Evolutionary conservation across 2,797 vertebrate species (phyloP), one percentile per base, ranked within the genome.

Genomic region (Cossypha niveicapilla): DNA sequence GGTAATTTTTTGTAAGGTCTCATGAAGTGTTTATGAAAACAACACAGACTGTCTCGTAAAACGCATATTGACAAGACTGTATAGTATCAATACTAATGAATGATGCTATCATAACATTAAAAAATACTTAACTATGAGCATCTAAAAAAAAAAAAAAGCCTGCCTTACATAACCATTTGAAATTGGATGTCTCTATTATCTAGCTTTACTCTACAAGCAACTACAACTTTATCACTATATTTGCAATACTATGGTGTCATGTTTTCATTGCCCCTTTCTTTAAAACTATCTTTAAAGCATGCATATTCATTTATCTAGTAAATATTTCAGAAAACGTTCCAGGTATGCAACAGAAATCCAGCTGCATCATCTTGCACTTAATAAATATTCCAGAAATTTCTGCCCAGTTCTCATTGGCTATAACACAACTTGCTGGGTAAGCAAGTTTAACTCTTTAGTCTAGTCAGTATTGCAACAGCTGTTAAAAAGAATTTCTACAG

Each of bases 371-470:
- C 75, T 70, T 92, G 81, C 23, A 21, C 92, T 94, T 96, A 95
- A 45, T 50, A 97, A 96, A 86, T 93, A 98, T 98, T 97, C 94
- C 95, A 97, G 87, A 97, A 97, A 97, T 97, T 96, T 84, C 88
- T 90, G 63, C 35, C 81, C 93, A 93, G 44, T 93, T 79, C 76
- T 97, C 73, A 87, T 10, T 63, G 86, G 83, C 84, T 92, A 47
- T 67, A 96, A 93, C 25, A 93, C 41, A 68, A 95, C 82, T 96
- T 94, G 93, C 77, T 87, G 89, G 82, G 71, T 92, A 96, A 96
- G 94, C 96, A 96, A 96, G 74, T 96, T 96, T 92, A 97, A 97
- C 89, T 96, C 91, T 91, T 91, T 32, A 57, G 92, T 90, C 85
- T 42, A 62, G 88, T 89, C 82, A 93, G 87, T 88, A 85, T 92